Evolutionary conservation across 2,113 vertebrate genomes (phyloP), one percentile per base, ranked within the genome.

Genomic region (Orycteropus afer): DNA sequence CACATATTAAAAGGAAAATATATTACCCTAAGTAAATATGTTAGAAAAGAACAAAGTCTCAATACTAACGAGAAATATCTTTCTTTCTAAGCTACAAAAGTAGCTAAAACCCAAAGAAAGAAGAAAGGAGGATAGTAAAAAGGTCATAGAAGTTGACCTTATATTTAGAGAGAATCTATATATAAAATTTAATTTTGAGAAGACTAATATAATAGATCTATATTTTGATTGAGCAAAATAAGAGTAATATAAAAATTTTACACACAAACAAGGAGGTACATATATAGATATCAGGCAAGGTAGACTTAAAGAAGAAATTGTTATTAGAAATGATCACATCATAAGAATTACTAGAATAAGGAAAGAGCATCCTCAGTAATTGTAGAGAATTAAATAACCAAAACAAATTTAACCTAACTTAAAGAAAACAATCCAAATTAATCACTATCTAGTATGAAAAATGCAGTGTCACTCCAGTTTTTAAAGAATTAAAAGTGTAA

Each of bases 381-480:
- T n/a, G n/a, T n/a, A n/a, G n/a, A n/a, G n/a, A n/a, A n/a, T n/a
- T n/a, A n/a, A n/a, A n/a, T n/a, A n/a, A n/a, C n/a, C n/a, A n/a
- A n/a, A n/a, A n/a, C n/a, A n/a, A n/a, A n/a, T n/a, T n/a, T n/a
- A n/a, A n/a, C n/a, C n/a, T n/a, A n/a, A n/a, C n/a, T n/a, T n/a
- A n/a, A 37, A 57, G 3, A 67, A 73, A 78, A 78, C 32, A 67
- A n/a, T 17, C 29, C 37, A 8, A 63, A n/a, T 45, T 10, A 67
- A 67, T 67, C 27, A 49, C 25, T 7, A 80, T 18, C 7, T 73
- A 53, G 2, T 61, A 45, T 55, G 17, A 86, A 42, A 45, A 63
- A 6, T 29, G 0, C 7, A 87, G 4, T 25, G 17, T 1, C 4
- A 9, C 4, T 69, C 13, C 7, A 34, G 1, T 47, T 40, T 86